Base-by-base conservation (phyloP, 2,113 vertebrate species). In the Halcyon senegalensis region DNA sequence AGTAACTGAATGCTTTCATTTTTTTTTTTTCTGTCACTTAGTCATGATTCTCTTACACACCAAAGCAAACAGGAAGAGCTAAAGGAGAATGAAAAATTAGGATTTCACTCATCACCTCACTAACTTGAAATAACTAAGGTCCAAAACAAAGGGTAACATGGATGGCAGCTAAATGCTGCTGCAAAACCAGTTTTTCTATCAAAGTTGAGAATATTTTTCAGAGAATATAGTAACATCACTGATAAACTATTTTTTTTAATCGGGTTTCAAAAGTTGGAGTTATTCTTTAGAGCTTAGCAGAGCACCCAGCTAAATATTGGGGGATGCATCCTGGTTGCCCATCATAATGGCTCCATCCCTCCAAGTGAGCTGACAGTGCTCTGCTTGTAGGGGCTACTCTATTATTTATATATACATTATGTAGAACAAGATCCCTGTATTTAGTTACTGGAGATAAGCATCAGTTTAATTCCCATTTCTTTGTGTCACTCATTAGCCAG, bases 311-410 rank as follows among this genome's bases (percentile, higher is more conserved):
- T 68, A 37, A 56, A 69, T 56, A 56, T 46, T 2, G 1, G 31
- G 59, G 48, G 31, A 51, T 3, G 46, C 1, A 2, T 55, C 63
- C 25, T n/a, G 8, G 28, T 12, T 79, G 46, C 31, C 72, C 18
- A 3, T 58, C 58, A 39, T 17, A 50, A n/a, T 17, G 53, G 25
- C 37, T 78, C 27, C 9, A 9, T 58, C 50, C 30, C 41, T 30
- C 31, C 0, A 0, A 58, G 23, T 1, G 35, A 89, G 73, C 50
- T 39, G 77, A 4, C 5, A 5, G 73, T 2, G 35, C 82, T 4
- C 7, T 33, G 37, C 51, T 69, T 51, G 44, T 74, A 33, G 56
- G 64, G 39, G 14, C 91, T 88, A 23, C 89, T 94, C 72, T 23
- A 79, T 88, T 92, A 85, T 96, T 96, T 85, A 68, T 82, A 21